phyloP scores from a whole-genome alignment of 2,888 invertebrate species.

The Brassicogethes aeneus region DNA sequence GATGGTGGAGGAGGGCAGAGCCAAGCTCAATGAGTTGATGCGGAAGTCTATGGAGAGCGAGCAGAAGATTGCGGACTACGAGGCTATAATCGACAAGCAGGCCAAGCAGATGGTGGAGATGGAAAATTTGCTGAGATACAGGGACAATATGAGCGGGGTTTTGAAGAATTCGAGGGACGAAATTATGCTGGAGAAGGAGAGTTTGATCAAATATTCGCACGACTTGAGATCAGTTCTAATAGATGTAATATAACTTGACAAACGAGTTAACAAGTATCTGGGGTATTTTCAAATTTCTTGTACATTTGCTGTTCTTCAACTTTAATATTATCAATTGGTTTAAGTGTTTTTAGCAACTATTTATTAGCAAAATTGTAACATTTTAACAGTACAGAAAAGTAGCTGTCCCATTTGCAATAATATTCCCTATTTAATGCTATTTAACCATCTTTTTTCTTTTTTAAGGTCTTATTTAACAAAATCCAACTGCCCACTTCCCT shows the following conservation, averaged over 20 bases:
- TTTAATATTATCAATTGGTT: too few species aligned
- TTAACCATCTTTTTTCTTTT: too few species aligned
- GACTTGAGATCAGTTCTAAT: constrained; percentile 29
- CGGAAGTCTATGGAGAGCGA: constrained; percentile 31
- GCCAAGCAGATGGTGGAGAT: constrained; percentile 52
- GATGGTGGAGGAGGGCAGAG: constrained; percentile 32
- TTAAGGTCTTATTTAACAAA: too few species aligned
- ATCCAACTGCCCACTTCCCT: too few species aligned
- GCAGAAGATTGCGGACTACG: constrained; percentile 44
- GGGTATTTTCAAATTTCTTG: too few species aligned
- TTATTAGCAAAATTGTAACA: too few species aligned
- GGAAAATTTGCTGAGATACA: constrained; percentile 52
- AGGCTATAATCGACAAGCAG: constrained; percentile 50
- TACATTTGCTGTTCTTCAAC: too few species aligned
- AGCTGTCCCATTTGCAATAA: too few species aligned
- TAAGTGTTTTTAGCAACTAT: too few species aligned
- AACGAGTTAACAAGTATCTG: too few species aligned
- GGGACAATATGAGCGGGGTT: constrained; percentile 51
- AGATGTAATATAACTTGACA: constrained; percentile 16
- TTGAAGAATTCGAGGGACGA: constrained; percentile 47
- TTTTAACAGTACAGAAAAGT: too few species aligned
- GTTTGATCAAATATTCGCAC: constrained; percentile 31
- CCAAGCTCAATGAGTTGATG: constrained; percentile 27
- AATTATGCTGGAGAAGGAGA: constrained; percentile 45
- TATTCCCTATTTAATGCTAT: too few species aligned